Evolutionary conservation across 2,888 invertebrate genomes (phyloP).

Genomic region (Oligia strigilis): DNA sequence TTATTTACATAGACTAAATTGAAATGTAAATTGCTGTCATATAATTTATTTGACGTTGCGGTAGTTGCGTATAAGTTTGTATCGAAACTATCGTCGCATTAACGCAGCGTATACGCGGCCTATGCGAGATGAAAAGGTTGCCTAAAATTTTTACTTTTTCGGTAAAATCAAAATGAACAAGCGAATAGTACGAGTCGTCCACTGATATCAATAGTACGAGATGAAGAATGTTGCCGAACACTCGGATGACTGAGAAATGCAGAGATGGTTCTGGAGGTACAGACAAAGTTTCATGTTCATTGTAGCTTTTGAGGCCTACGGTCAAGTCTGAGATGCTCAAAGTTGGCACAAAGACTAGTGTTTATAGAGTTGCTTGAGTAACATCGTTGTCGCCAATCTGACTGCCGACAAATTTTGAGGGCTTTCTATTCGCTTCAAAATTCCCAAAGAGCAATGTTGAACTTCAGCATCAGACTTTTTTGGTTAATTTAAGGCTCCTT

Average conservation of each 20-base stretch:
- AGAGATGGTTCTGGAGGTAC: conserved; percentile 51
- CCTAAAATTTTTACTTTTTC: background rate
- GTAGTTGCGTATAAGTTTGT: background rate
- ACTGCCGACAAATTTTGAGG: background rate
- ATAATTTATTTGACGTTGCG: background rate
- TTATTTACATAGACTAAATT: conserved; percentile 3
- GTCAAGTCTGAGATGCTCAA: background rate
- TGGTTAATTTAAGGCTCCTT: background rate
- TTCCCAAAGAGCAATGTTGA: background rate
- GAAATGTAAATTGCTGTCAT: background rate
- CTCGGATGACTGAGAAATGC: conserved; percentile 65
- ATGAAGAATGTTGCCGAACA: conserved; percentile 65
- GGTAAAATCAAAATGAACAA: conserved; percentile 33
- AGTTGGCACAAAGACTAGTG: background rate
- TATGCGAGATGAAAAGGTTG: background rate
- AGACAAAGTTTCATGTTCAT: background rate
- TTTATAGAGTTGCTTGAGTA: background rate
- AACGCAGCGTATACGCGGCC: background rate
- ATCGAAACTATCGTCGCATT: background rate
- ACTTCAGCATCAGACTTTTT: background rate
- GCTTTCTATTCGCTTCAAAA: background rate
- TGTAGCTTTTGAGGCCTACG: background rate
- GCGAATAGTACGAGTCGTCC: conserved; percentile 51
- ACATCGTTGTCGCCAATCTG: background rate
- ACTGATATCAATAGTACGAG: conserved; percentile 66